These are phyloP conservation scores for Pterostichus madidus DNA, from an alignment of 2,888 invertebrate species.

Conservation along the genomic window DNA sequence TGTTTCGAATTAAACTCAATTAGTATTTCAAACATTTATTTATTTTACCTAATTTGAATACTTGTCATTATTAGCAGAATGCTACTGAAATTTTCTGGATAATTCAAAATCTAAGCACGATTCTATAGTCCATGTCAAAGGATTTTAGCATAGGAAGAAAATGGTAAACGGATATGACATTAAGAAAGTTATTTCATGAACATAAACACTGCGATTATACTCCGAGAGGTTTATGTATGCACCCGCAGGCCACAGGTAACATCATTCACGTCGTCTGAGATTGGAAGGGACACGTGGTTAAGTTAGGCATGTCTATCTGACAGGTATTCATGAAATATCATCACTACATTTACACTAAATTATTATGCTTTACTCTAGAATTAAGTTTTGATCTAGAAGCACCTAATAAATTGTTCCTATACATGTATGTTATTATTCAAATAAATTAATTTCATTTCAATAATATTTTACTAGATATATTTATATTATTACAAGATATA, in stretches of 20 bases:
- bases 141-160: not conserved
- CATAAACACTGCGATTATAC: constrained; percentile 5
- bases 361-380: constrained; percentile 4
- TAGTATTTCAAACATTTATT: too few species aligned
- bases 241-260: constrained; percentile 7
- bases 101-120: too few species aligned
- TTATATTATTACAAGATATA: too few species aligned
- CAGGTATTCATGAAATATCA: constrained; percentile 25
- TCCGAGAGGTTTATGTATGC: not conserved
- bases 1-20: too few species aligned
- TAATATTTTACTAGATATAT: too few species aligned
- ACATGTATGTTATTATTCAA: too few species aligned
- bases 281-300: constrained; percentile 15
- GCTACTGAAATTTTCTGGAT: too few species aligned
- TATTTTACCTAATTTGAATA: too few species aligned
- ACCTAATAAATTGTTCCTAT: not conserved
- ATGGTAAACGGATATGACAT: not conserved
- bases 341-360: constrained; percentile 4
- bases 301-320: constrained; percentile 1
- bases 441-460: too few species aligned
- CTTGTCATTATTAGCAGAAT: too few species aligned
- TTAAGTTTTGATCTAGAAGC: constrained; percentile 13
- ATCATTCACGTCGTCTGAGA: not conserved
- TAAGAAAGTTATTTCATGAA: not conserved
- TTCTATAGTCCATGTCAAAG: too few species aligned